A percentile compares a stretch with the other conserved stretches of the same genome.
These are phyloP conservation scores for Pammene aurita DNA, from an alignment of 2,888 invertebrate species.

Conservation along the genomic window DNA sequence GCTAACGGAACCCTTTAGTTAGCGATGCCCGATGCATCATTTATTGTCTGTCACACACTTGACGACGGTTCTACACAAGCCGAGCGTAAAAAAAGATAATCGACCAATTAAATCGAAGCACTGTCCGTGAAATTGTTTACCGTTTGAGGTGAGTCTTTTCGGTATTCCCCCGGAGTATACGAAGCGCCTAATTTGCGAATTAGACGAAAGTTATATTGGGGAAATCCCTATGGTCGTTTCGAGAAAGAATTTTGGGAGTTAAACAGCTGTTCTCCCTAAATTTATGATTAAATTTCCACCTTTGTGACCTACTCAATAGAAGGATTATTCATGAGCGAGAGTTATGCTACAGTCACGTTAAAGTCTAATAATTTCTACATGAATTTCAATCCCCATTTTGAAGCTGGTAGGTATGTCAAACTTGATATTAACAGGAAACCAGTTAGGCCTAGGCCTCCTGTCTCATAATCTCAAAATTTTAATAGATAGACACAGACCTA, in stretches of 20 bases:
- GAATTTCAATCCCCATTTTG: too few relatives aligned
- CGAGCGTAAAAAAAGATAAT: slow-evolving; percentile 74
- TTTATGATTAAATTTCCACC: slow-evolving; percentile 35
- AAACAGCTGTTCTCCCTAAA: slow-evolving; percentile 29
- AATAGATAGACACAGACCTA: too few relatives aligned
- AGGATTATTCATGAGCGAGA: slow-evolving; percentile 12
- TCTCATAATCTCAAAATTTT: too few relatives aligned
- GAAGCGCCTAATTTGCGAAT: slow-evolving; percentile 42
- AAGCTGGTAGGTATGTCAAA: too few relatives aligned
- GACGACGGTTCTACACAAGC: slow-evolving; percentile 69
- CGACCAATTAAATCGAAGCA: slow-evolving; percentile 79
- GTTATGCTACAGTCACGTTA: neutral
- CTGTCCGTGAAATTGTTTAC: slow-evolving; percentile 80
- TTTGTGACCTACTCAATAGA: slow-evolving; percentile 24
- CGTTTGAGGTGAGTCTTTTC: slow-evolving; percentile 65
- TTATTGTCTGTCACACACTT: slow-evolving; percentile 73
- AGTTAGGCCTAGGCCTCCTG: too few relatives aligned
- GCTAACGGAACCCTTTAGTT: slow-evolving; percentile 41
- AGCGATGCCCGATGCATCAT: slow-evolving; percentile 67
- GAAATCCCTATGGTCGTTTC: slow-evolving; percentile 27
- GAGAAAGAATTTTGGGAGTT: slow-evolving; percentile 34
- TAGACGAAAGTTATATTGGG: slow-evolving; percentile 42
- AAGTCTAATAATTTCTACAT: too few relatives aligned
- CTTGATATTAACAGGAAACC: too few relatives aligned
- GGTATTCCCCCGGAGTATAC: slow-evolving; percentile 40